These are phyloP conservation scores for Mobula hypostoma DNA, from an alignment of 2,113 vertebrate genomes.

Conservation along the genomic window DNA sequence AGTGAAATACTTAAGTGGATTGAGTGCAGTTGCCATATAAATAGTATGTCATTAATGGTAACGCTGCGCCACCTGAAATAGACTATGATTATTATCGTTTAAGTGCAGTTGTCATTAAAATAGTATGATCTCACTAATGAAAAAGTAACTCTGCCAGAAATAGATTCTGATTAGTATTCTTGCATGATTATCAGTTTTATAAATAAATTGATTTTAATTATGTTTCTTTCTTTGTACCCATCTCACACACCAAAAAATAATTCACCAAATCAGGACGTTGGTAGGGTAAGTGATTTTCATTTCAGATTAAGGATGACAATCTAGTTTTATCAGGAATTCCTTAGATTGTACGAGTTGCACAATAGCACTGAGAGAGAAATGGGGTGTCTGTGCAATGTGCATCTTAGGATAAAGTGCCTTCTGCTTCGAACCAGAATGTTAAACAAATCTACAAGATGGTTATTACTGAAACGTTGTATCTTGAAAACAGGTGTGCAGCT, in stretches of 20 bases:
- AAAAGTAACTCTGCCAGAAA: not conserved
- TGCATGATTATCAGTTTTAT: not conserved
- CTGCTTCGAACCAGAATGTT: not conserved
- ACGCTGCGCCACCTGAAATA: not conserved
- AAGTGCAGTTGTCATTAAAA: not conserved
- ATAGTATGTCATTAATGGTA: slow-evolving; percentile 6
- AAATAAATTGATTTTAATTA: slow-evolving; percentile 14
- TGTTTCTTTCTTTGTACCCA: not conserved
- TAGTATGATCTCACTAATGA: slow-evolving; percentile 12
- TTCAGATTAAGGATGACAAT: not conserved
- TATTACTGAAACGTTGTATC: not conserved
- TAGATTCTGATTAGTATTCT: slow-evolving; percentile 14
- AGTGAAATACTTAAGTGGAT: not conserved
- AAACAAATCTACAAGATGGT: not conserved
- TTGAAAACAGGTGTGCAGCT: slow-evolving; percentile 9
- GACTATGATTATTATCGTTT: not conserved
- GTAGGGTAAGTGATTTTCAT: not conserved
- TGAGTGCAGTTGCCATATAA: not conserved
- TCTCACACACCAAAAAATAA: not conserved
- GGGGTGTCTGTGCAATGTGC: not conserved
- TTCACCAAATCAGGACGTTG: not conserved
- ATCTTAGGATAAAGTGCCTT: not conserved
- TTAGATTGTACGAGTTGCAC: not conserved
- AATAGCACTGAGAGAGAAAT: slow-evolving; percentile 7
- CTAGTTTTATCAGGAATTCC: not conserved